phyloP scores from a whole-genome alignment of 53 echinoderm and acorn worm genomes.

The Mesocentrotus franciscanus region DNA sequence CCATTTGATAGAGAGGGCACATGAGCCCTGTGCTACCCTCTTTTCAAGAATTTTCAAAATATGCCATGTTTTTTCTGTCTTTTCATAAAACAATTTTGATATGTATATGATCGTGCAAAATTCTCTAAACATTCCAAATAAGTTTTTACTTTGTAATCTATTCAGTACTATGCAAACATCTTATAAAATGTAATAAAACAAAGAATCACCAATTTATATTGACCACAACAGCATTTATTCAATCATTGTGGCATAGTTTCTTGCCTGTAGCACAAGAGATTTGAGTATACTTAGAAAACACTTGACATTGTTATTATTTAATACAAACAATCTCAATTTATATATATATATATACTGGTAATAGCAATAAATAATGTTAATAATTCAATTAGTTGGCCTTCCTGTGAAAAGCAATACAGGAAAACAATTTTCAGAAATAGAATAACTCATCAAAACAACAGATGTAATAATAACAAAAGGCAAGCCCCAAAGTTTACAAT shows the following conservation, averaged over 20 bases:
- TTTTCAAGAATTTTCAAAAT: background rate
- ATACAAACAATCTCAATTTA: constrained; percentile 50
- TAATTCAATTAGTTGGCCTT: constrained; percentile 9
- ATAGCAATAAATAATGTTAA: constrained; percentile 53
- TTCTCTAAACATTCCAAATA: background rate
- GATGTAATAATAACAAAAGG: constrained; percentile 22
- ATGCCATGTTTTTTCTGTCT: background rate
- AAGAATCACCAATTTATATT: background rate
- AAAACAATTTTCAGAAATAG: background rate
- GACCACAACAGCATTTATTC: constrained; percentile 55
- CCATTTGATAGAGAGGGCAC: background rate
- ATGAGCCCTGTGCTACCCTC: background rate
- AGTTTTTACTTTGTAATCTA: background rate
- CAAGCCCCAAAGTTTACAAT: constrained; percentile 10
- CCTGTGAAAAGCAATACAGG: background rate
- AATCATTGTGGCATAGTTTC: constrained; percentile 32
- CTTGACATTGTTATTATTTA: constrained; percentile 10
- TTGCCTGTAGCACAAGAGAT: constrained; percentile 47
- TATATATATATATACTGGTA: constrained; percentile 43
- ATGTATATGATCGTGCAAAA: background rate
- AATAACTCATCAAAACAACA: background rate
- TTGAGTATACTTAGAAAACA: constrained; percentile 46
- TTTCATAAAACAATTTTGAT: background rate
- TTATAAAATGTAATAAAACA: background rate
- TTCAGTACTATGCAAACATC: background rate